Percentiles rank a stretch among this genome's conserved stretches.
phyloP scores from a whole-genome alignment of 2,113 vertebrate genomes.

The Electrona antarctica region DNA sequence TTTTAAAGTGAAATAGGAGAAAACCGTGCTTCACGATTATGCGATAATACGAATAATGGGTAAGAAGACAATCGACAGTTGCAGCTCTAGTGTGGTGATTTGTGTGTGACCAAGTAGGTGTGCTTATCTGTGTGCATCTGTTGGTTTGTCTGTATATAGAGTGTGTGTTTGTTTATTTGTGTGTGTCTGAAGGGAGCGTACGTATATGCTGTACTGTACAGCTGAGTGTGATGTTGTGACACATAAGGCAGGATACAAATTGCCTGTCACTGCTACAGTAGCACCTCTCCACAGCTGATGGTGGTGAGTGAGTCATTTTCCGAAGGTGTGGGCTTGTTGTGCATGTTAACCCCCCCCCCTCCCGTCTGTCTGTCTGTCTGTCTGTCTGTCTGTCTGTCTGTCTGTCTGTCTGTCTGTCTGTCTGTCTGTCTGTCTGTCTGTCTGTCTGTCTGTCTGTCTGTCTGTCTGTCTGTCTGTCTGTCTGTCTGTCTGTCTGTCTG shows the following conservation, averaged over 20 bases:
- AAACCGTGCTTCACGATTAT: no score
- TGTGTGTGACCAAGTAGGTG: neutral
- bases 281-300: conserved; percentile 40
- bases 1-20: no score
- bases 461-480: neutral
- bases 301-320: conserved; percentile 62
- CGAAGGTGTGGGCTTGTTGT: conserved; percentile 40
- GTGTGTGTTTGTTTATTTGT: neutral
- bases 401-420: neutral
- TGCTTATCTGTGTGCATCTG: conserved; percentile 4
- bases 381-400: neutral
- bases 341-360: neutral
- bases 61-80: no score
- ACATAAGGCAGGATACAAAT: conserved; percentile 67
- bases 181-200: conserved; percentile 32
- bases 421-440: neutral
- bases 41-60: no score
- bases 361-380: neutral
- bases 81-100: no score
- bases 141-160: neutral
- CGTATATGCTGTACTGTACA: conserved; percentile 12
- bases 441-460: neutral
- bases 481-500: neutral
- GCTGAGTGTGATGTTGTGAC: conserved; percentile 65
- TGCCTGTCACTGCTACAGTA: conserved; percentile 61